Evolutionary conservation across 2,797 vertebrate genomes (phyloP), one percentile per base, ranked within the genome.

Genomic region (Myiotriccus ornatus): DNA sequence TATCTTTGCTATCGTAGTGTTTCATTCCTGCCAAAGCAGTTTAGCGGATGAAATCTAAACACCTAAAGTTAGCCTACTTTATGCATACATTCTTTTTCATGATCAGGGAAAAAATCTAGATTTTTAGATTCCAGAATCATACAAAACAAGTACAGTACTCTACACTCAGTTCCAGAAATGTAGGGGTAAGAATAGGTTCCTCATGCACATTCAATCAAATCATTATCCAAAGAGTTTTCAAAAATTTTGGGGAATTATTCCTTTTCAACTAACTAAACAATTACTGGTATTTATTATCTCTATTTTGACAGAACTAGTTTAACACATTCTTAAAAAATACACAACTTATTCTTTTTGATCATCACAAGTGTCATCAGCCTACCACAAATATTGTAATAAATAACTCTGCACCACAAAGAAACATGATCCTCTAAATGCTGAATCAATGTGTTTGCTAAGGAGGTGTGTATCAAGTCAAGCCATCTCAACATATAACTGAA

Each of bases 291-390:
- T 64, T 85, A 76, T 80, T 87, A 79, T 57, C 8, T 94, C 57
- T 65, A n/a, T 89, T 96, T 94, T 95, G 93, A 94, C 89, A 96
- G 87, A 97, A 96, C 93, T 91, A 87, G 89, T 95, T 96, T 92
- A 92, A 81, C 84, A 70, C 35, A 83, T 53, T 92, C 73, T 89
- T 91, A 7, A 87, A 87, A 87, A 95, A 91, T 50, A 84, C 69
- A 82, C 87, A 90, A 11, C 59, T 88, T 91, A 86, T 62, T 89
- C 80, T 92, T 81, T 95, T 91, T 96, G 87, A 94, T 94, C 57
- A 94, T 94, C 69, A 43, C 70, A 70, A 68, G 34, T 88, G 76
- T 86, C 84, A 94, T 87, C 93, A 95, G 57, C 84, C 79, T 81
- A 93, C 69, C 74, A 92, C 57, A 95, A 83, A 81, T 67, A 95